Conservation (phyloP, 1,140 invertebrate species). For the Pristionchus pacificus region DNA sequence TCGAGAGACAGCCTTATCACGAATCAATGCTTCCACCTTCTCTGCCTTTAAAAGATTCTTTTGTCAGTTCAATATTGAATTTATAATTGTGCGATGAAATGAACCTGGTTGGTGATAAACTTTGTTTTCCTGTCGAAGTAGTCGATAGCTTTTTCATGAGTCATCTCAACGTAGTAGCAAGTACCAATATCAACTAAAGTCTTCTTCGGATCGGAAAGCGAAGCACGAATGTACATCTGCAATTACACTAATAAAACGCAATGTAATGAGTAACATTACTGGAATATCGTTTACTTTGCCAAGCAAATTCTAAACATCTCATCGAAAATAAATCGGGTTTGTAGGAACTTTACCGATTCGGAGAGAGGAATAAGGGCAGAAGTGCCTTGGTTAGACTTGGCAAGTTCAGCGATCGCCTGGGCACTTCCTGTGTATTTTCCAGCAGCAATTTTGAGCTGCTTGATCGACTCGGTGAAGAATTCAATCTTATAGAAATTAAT, state of each 20-base stretch:
- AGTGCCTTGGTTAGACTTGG: slow-evolving; percentile 33
- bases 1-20: slow-evolving; percentile 41
- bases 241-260: slow-evolving; percentile 14
- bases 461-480: slow-evolving; percentile 38
- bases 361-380: slow-evolving; percentile 45
- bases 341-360: slow-evolving; percentile 37
- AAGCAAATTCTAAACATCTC: not conserved
- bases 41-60: slow-evolving; percentile 37
- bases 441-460: slow-evolving; percentile 33
- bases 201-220: slow-evolving; percentile 38
- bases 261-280: slow-evolving; percentile 9
- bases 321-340: slow-evolving; percentile 29
- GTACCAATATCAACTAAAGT: slow-evolving; percentile 50
- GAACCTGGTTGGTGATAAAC: slow-evolving; percentile 26
- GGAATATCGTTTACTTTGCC: not conserved
- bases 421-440: slow-evolving; percentile 38
- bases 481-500: slow-evolving; percentile 26
- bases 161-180: slow-evolving; percentile 51
- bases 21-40: slow-evolving; percentile 36
- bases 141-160: slow-evolving; percentile 40
- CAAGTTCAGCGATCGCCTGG: slow-evolving; percentile 31
- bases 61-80: not conserved
- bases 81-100: not conserved
- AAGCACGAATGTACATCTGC: slow-evolving; percentile 47
- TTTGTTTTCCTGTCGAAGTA: slow-evolving; percentile 43